Conservation (phyloP, 2,888 invertebrate genomes). For the Pomacea canaliculata region DNA sequence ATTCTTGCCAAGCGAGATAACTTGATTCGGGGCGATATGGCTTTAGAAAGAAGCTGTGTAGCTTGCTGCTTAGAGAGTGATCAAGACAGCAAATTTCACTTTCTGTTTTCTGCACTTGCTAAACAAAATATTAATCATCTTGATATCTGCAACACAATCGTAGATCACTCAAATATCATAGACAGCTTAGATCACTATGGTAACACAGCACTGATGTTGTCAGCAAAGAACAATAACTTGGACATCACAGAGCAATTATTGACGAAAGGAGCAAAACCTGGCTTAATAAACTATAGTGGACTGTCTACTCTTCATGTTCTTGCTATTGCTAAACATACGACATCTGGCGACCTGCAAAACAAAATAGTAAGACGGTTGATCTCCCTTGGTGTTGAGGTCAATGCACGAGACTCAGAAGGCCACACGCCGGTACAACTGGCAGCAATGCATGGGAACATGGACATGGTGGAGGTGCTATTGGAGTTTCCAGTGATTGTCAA, state of each 20-base stretch:
- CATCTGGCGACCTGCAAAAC: not conserved
- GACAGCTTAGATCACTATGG: not conserved
- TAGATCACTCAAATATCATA: too few relatives aligned
- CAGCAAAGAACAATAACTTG: not conserved
- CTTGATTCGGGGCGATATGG: not conserved
- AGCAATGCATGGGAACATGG: not conserved
- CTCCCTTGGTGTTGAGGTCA: not conserved
- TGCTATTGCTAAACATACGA: not conserved
- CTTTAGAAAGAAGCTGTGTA: not conserved
- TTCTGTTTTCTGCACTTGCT: too few relatives aligned
- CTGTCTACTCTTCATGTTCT: not conserved
- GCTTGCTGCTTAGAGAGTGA: not conserved
- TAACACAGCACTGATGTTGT: not conserved
- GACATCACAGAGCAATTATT: not conserved
- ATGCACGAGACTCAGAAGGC: not conserved
- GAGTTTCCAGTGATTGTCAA: too few relatives aligned
- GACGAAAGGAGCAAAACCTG: not conserved
- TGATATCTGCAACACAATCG: too few relatives aligned
- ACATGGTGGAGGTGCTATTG: not conserved
- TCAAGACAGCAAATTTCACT: not conserved
- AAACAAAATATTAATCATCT: too few relatives aligned
- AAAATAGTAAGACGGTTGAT: not conserved
- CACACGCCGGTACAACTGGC: not conserved
- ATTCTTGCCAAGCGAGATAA: too few relatives aligned
- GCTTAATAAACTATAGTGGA: not conserved